phyloP scores from a whole-genome alignment of 2,113 vertebrate genomes.

The Lampris incognitus region DNA sequence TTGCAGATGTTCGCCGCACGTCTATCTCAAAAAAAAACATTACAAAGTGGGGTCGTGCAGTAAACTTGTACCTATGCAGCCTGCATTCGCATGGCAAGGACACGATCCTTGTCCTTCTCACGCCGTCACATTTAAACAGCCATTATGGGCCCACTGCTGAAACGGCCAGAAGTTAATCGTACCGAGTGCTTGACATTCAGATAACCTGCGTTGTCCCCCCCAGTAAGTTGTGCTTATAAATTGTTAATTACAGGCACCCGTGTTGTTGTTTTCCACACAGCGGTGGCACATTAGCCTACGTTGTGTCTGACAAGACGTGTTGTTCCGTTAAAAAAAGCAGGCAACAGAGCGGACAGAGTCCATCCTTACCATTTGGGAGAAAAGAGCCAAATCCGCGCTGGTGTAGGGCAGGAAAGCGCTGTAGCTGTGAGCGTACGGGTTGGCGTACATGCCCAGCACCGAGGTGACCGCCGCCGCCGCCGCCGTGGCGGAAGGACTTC shows the following conservation, averaged over 20 bases:
- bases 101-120: too few relatives aligned
- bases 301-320: neutral
- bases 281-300: too few relatives aligned
- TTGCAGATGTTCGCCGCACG: neutral
- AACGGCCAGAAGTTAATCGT: neutral
- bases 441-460: constrained; percentile 95
- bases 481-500: constrained; percentile 84
- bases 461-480: constrained; percentile 89
- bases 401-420: constrained; percentile 97
- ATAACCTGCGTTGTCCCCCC: too few relatives aligned
- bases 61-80: neutral
- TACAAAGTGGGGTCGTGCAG: neutral
- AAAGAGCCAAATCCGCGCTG: constrained; percentile 93
- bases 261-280: neutral
- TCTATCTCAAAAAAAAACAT: neutral
- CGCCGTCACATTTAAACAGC: neutral
- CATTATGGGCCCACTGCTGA: neutral
- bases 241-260: neutral
- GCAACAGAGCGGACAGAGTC: neutral
- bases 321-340: neutral
- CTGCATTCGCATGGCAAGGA: neutral
- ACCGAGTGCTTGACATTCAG: too few relatives aligned
- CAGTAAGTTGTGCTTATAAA: neutral
- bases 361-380: constrained; percentile 95
- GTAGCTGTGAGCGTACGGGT: constrained; percentile 95